Conservation (phyloP, 1,140 invertebrate species). For the Drusus annulatus region DNA sequence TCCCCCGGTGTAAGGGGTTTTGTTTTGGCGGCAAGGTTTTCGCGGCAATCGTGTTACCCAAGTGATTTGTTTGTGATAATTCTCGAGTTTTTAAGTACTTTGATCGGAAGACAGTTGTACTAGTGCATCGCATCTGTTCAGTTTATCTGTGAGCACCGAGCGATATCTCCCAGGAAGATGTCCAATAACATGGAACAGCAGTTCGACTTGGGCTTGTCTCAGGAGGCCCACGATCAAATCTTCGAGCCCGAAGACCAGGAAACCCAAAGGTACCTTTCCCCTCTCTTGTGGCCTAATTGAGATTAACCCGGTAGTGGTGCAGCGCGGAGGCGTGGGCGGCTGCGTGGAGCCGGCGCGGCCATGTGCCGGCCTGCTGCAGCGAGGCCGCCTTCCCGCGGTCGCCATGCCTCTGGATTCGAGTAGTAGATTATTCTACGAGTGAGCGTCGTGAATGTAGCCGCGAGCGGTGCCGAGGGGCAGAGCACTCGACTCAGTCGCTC, state of each 20-base stretch:
- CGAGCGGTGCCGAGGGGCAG: too few species aligned
- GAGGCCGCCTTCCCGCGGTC: neutral
- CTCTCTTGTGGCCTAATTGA: neutral
- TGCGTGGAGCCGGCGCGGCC: neutral
- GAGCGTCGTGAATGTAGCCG: too few species aligned
- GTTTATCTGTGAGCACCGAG: neutral
- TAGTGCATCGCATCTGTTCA: too few species aligned
- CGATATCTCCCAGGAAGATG: slow-evolving; percentile 17
- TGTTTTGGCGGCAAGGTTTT: slow-evolving; percentile 28
- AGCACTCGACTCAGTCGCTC: too few species aligned
- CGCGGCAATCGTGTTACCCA: slow-evolving; percentile 2
- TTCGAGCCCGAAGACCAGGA: slow-evolving; percentile 59
- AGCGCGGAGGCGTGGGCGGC: neutral
- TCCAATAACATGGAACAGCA: slow-evolving; percentile 59
- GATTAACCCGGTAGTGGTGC: neutral
- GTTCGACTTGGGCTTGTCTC: slow-evolving; percentile 58
- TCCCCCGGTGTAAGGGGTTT: neutral
- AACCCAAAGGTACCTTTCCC: slow-evolving; percentile 42
- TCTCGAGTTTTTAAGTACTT: neutral
- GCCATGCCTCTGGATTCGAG: neutral
- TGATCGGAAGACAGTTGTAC: too few species aligned
- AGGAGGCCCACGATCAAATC: slow-evolving; percentile 61
- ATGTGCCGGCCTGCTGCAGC: neutral
- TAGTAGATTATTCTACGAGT: too few species aligned
- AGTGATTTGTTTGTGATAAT: slow-evolving; percentile 17